Evolutionary conservation across 1,140 invertebrate species (phyloP).

Genomic region (Cotesia vestalis): DNA sequence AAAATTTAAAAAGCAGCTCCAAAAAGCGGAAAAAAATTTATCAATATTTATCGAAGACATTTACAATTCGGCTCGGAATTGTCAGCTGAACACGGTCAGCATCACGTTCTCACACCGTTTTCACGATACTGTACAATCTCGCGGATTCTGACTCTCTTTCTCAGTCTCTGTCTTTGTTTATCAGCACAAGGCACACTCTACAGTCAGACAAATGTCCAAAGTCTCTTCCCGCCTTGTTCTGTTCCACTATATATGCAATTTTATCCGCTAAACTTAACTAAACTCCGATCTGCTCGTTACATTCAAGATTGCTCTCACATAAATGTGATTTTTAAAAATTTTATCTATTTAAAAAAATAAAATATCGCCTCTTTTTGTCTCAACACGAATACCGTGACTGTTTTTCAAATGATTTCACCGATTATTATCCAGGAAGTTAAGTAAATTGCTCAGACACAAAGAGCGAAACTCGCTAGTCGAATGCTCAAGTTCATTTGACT

Average conservation of each 20-base stretch:
- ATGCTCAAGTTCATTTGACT: too few relatives aligned
- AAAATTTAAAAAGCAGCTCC: constrained; percentile 6
- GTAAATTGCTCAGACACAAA: too few relatives aligned
- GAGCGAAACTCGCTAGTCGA: too few relatives aligned
- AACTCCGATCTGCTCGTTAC: neutral
- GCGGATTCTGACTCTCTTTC: neutral
- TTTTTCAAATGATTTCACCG: too few relatives aligned
- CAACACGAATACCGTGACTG: too few relatives aligned
- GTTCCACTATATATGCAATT: neutral
- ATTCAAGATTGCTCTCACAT: too few relatives aligned
- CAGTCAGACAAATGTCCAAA: constrained; percentile 36
- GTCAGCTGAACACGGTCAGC: constrained; percentile 51
- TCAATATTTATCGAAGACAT: neutral
- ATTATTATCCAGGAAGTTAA: too few relatives aligned
- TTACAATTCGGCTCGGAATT: constrained; percentile 12
- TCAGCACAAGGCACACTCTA: neutral
- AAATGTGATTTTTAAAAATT: too few relatives aligned
- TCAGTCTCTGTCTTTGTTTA: neutral
- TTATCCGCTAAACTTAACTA: neutral
- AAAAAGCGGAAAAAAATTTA: constrained; percentile 3
- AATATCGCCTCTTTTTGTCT: too few relatives aligned
- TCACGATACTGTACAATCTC: constrained; percentile 26
- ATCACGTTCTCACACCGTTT: constrained; percentile 44
- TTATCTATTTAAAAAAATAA: too few relatives aligned
- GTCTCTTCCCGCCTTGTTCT: constrained; percentile 35